These are phyloP conservation scores for Pangasianodon hypophthalmus DNA, from an alignment of 2,113 vertebrate genomes.

Conservation along the genomic window DNA sequence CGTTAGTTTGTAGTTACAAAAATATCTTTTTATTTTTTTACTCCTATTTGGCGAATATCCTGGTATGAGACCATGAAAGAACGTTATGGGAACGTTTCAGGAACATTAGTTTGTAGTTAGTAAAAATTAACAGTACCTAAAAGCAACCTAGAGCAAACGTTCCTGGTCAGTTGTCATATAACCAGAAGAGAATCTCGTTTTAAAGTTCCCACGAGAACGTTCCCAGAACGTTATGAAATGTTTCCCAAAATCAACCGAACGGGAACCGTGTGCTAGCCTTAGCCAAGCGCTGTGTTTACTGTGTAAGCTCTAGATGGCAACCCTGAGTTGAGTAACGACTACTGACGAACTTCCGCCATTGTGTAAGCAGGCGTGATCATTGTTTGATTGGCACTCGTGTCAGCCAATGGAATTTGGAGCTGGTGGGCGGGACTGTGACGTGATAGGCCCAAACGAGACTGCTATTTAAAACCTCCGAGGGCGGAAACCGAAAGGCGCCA, in stretches of 20 bases:
- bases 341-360: slow-evolving; percentile 6
- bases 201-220: neutral
- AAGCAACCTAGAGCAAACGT: neutral
- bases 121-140: neutral
- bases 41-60: neutral
- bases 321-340: neutral
- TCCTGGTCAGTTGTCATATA: neutral
- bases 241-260: neutral
- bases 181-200: no score
- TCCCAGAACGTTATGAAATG: neutral
- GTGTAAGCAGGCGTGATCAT: slow-evolving; percentile 9
- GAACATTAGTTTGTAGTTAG: neutral
- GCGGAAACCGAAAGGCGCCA: slow-evolving; percentile 72
- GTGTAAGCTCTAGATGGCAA: slow-evolving; percentile 8
- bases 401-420: slow-evolving; percentile 53
- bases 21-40: no score
- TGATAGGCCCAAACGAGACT: slow-evolving; percentile 44
- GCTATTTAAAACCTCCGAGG: slow-evolving; percentile 64
- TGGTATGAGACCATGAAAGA: no score
- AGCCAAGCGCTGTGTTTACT: neutral
- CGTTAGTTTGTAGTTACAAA: neutral
- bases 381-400: neutral
- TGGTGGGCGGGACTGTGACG: neutral
- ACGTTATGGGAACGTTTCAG: neutral
- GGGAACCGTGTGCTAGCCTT: neutral